Evolutionary conservation across 2,113 vertebrate genomes (phyloP).

Genomic region (Eptesicus fuscus): DNA sequence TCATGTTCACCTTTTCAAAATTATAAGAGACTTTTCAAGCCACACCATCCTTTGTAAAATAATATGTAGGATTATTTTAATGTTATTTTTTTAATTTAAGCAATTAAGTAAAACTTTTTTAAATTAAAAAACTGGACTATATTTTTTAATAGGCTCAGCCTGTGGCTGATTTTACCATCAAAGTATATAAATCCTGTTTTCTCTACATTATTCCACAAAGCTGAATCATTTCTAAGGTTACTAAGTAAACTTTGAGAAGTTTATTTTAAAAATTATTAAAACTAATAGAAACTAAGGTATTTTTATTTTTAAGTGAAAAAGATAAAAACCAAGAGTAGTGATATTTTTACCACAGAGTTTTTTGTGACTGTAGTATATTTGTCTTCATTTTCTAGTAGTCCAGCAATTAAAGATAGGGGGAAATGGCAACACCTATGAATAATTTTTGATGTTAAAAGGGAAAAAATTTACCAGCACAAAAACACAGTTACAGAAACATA

Average conservation of each 20-base stretch:
- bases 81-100: constrained; percentile 77
- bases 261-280: neutral
- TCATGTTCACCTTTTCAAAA: constrained; percentile 72
- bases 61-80: constrained; percentile 74
- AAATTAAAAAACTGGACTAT: constrained; percentile 56
- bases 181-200: constrained; percentile 34
- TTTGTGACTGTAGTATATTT: neutral
- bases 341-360: neutral
- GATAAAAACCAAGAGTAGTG: neutral
- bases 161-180: neutral
- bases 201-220: neutral
- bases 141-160: constrained; percentile 10
- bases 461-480: neutral
- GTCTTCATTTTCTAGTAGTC: neutral
- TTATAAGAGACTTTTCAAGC: constrained; percentile 49
- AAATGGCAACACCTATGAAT: neutral
- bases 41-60: constrained; percentile 68
- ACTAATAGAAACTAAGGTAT: neutral
- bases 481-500: neutral
- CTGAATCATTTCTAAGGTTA: constrained; percentile 26
- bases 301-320: constrained; percentile 36
- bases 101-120: constrained; percentile 76
- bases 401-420: neutral
- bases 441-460: neutral
- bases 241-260: neutral